Base-by-base conservation (phyloP, 1,140 invertebrate genomes). In the Bradysia coprophila region DNA sequence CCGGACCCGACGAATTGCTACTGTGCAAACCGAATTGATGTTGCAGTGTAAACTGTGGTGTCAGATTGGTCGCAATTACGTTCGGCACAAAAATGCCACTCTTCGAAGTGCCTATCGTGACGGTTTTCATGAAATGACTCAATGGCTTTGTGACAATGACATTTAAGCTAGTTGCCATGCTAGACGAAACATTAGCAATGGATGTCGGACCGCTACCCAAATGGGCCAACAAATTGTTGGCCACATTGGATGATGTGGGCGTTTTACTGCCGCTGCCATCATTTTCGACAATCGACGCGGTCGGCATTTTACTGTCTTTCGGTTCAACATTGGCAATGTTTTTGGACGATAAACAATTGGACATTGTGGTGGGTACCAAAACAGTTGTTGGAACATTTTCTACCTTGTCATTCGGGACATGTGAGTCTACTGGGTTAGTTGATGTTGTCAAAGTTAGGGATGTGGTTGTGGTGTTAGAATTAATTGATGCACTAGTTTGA, bases 1-100 rank as follows among this genome's bases (percentile, higher is more conserved):
- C 69, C 43, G 62, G 59, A 23, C 58, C 55, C 21, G 46, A 47
- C 33, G 51, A 53, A 44, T 60, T 56, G n/a, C n/a, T n/a, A 5
- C 24, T 21, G 16, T 36, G 36, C 8, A 44, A 20, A 15, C 40
- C 40, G 34, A 28, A 41, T 21, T 32, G 40, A 41, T 41, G 40
- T 10, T 36, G 6, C 2, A 41, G 28, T n/a, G 28, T 41, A 34
- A 41, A 41, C 34, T 41, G 40, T 21, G 40, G 31, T 33, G 31
- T 21, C 6, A 34, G 20, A 41, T 41, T 41, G 32, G 40, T 41
- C 6, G 40, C 28, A 41, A 41, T 41, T 20, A 41, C 40, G 34
- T 41, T 41, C 10, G 40, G 40, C 18, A 41, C 40, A 21, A 41
- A 41, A 33, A 41, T 41, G n/a, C 40, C 40, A 33, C 19, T 21